Conservation (phyloP, 2,113 vertebrate species). For the Galemys pyrenaicus region DNA sequence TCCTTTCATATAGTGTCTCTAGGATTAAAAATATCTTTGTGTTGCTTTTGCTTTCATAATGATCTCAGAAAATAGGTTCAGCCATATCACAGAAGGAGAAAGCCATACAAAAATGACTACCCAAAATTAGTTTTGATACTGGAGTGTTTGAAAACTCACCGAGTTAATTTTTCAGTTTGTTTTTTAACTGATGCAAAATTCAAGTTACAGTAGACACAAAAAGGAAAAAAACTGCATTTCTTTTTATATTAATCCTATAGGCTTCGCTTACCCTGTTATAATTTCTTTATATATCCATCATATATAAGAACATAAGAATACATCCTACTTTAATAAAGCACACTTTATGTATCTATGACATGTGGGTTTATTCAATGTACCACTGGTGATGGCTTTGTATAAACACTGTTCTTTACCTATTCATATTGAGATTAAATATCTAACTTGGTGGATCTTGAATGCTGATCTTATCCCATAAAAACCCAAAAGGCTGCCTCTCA, state of each 20-base stretch:
- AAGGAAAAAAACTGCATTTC: not conserved
- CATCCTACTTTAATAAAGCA: not conserved
- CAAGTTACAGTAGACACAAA: not conserved
- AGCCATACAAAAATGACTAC: not conserved
- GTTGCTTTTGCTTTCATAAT: not conserved
- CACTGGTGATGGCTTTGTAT: not conserved
- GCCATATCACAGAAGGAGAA: slow-evolving; percentile 17
- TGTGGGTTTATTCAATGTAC: not conserved
- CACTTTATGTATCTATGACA: not conserved
- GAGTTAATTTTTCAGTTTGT: not conserved
- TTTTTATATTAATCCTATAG: not conserved
- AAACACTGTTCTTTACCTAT: not conserved
- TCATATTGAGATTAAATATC: not conserved
- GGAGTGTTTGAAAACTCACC: not conserved
- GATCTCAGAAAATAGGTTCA: slow-evolving; percentile 13
- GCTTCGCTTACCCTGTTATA: not conserved
- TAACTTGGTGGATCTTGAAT: slow-evolving; percentile 33
- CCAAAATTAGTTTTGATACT: slow-evolving; percentile 8
- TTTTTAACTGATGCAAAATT: slow-evolving; percentile 43
- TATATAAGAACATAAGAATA: not conserved
- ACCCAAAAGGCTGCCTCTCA: slow-evolving; percentile 6
- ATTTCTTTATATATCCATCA: not conserved
- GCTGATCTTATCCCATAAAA: not conserved
- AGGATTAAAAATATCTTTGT: slow-evolving; percentile 22
- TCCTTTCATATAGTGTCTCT: not conserved